Conservation (phyloP, 2,113 vertebrate species). For the Lamprologus speciosus region DNA sequence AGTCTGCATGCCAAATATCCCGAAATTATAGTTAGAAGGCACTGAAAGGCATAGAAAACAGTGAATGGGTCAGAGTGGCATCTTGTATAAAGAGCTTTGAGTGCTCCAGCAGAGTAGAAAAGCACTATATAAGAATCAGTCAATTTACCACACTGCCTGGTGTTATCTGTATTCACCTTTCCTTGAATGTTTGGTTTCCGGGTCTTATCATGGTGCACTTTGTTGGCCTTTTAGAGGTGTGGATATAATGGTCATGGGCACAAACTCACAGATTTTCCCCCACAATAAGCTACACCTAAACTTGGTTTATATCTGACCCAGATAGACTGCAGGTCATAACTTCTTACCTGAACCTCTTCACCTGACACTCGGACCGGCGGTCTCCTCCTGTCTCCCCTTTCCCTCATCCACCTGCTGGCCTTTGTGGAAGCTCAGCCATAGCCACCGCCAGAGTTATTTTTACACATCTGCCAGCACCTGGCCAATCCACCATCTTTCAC, state of each 20-base stretch:
- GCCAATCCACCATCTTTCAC: background rate
- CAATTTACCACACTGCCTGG: background rate
- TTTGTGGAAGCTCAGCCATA: background rate
- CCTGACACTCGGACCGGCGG: background rate
- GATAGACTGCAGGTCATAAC: background rate
- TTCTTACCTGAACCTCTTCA: background rate
- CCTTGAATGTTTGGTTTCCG: background rate
- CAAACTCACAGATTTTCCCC: background rate
- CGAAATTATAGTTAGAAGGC: fast-evolving
- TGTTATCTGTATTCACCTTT: background rate
- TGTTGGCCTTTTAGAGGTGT: background rate
- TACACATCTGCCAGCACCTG: background rate
- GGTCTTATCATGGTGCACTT: background rate
- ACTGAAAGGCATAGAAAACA: background rate
- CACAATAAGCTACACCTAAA: background rate
- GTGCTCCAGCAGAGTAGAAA: background rate
- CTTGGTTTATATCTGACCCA: background rate
- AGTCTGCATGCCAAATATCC: background rate
- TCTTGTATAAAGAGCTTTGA: background rate
- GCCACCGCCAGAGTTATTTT: background rate
- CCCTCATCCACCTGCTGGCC: background rate
- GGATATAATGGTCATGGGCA: fast-evolving
- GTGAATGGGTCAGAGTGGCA: background rate
- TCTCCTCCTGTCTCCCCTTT: background rate
- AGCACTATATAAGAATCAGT: background rate